Percentiles rank a stretch among this genome's conserved stretches.
Evolutionary conservation across 1,140 invertebrate species (phyloP).

Genomic region (Heliconius melpomene): DNA sequence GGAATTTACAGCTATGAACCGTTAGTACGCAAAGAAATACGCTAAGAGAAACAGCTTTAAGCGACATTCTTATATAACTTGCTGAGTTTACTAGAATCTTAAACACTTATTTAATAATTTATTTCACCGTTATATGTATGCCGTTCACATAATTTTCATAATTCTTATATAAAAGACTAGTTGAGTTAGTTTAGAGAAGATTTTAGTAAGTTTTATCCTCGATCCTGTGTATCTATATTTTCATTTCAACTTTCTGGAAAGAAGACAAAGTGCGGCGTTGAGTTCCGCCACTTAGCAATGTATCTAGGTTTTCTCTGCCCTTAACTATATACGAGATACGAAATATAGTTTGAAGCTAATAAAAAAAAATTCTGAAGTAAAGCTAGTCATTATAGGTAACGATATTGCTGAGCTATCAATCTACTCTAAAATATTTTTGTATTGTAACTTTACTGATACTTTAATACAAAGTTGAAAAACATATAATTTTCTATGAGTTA

Average conservation of each 20-base stretch:
- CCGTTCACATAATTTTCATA: background rate
- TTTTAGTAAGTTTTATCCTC: background rate
- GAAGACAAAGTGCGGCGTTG: too few species aligned
- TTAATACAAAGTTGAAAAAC: too few species aligned
- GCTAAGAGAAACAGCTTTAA: constrained; percentile 14
- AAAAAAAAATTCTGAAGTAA: too few species aligned
- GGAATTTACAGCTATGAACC: constrained; percentile 12
- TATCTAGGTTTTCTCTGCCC: rapidly evolving
- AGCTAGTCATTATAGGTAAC: background rate
- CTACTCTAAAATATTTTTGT: too few species aligned
- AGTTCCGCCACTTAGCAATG: too few species aligned
- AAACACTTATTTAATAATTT: constrained; percentile 19
- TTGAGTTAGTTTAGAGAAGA: background rate
- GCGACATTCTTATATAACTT: constrained; percentile 22
- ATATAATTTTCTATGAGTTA: too few species aligned
- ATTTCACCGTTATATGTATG: constrained; percentile 21
- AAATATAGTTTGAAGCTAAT: too few species aligned
- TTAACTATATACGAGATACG: too few species aligned
- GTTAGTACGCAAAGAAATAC: constrained; percentile 14
- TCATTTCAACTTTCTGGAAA: too few species aligned
- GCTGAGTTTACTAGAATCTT: constrained; percentile 21
- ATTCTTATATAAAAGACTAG: background rate
- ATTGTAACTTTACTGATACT: too few species aligned
- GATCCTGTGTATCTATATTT: too few species aligned
- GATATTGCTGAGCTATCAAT: background rate